Percentiles rank a stretch among this genome's conserved stretches.
Conservation (phyloP, 2,113 vertebrate genomes). For the Castor canadensis region DNA sequence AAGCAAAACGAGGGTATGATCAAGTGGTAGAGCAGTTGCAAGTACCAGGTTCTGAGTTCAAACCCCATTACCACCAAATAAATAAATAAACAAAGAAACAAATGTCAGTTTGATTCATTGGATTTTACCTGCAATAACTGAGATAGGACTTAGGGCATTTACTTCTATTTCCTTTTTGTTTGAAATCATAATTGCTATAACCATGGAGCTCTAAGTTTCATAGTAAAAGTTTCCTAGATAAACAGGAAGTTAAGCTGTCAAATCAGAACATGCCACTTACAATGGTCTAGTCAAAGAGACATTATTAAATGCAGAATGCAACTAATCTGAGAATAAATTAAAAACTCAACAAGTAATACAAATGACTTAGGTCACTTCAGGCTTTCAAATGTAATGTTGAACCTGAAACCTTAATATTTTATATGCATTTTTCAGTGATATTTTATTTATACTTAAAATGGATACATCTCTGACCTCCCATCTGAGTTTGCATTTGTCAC, state of each 20-base stretch:
- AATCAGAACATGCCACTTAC: neutral
- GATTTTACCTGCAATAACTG: neutral
- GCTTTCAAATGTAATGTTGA: constrained; percentile 1
- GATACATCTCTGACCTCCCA: neutral
- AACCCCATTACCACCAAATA: no score
- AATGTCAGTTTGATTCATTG: neutral
- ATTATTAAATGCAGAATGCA: constrained; percentile 3
- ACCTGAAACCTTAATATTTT: neutral
- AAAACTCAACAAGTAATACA: neutral
- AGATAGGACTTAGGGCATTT: neutral
- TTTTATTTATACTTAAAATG: constrained; percentile 44
- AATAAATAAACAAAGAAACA: no score
- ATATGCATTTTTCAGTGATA: neutral
- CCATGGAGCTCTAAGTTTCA: neutral
- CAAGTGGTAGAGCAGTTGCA: no score
- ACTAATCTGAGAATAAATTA: constrained; percentile 32
- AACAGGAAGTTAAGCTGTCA: constrained; percentile 11
- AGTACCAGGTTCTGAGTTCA: no score
- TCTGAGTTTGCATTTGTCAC: neutral
- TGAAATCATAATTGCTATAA: neutral
- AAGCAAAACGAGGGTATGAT: no score
- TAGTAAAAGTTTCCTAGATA: neutral
- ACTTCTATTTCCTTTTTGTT: neutral
- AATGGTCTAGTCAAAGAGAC: neutral
- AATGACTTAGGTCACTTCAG: neutral